phyloP scores from a whole-genome alignment of 1,140 invertebrate genomes.

The Archivesica marissinica region DNA sequence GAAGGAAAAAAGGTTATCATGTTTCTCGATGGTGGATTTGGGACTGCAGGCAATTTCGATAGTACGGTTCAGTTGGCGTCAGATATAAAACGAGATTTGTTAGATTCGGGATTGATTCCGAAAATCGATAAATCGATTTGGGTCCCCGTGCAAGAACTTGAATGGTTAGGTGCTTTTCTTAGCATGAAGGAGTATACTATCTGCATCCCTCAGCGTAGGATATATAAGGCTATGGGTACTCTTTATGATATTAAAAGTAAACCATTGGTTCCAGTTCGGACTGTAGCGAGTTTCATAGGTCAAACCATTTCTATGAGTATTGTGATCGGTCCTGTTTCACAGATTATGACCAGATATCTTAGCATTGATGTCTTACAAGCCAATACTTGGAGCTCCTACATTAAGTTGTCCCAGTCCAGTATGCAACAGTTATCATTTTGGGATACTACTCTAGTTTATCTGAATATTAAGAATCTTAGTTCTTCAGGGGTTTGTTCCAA shows the following conservation, averaged over 20 bases:
- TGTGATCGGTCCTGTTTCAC: constrained; percentile 29
- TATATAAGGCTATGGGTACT: constrained; percentile 8
- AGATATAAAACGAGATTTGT: background rate
- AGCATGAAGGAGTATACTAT: background rate
- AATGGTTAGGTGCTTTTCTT: background rate
- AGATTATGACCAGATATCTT: constrained; percentile 46
- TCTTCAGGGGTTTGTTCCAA: constrained; percentile 4
- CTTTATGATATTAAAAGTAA: background rate
- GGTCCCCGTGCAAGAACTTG: background rate
- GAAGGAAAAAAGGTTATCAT: constrained; percentile 47
- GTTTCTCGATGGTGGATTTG: constrained; percentile 43
- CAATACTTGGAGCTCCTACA: constrained; percentile 26
- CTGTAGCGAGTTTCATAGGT: constrained; percentile 36
- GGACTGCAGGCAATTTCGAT: background rate
- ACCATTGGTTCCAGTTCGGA: background rate
- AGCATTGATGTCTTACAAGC: constrained; percentile 14
- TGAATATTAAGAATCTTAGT: background rate
- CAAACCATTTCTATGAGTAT: constrained; percentile 54
- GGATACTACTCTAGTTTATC: background rate
- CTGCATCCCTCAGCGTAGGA: constrained; percentile 22
- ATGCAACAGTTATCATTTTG: constrained; percentile 21
- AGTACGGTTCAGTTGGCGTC: background rate
- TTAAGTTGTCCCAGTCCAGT: constrained; percentile 8
- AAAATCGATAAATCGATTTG: constrained; percentile 12
- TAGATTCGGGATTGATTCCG: background rate